These are phyloP conservation scores for Phrynocephalus forsythii DNA, from an alignment of 2,797 vertebrate species.

Conservation along the genomic window DNA sequence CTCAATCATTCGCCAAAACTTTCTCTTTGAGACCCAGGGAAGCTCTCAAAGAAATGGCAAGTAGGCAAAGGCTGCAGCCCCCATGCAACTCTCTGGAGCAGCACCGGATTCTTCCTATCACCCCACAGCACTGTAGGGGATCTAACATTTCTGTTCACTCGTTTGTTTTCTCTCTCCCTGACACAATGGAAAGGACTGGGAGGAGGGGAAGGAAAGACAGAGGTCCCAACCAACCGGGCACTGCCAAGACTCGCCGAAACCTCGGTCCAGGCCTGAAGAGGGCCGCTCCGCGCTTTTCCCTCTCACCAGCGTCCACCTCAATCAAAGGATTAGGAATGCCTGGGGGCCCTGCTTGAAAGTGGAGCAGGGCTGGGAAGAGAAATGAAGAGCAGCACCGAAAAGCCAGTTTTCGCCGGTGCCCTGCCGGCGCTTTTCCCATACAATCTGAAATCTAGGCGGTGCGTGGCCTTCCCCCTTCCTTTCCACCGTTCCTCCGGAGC, in stretches of 20 bases:
- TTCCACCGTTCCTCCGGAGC: background rate
- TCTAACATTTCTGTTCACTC: background rate
- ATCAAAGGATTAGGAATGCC: slow-evolving; percentile 1
- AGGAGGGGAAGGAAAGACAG: background rate
- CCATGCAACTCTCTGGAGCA: no score
- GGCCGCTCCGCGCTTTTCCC: background rate
- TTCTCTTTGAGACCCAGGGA: background rate
- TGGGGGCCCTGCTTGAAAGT: background rate
- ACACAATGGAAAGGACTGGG: background rate
- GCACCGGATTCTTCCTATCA: background rate
- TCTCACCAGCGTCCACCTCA: background rate
- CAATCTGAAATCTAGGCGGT: background rate
- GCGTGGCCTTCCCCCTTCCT: background rate
- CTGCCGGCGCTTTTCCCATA: slow-evolving; percentile 10
- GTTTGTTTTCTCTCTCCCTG: background rate
- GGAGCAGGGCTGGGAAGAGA: no score
- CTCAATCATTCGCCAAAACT: background rate
- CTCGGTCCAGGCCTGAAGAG: background rate
- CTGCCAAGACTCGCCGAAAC: background rate
- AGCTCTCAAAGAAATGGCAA: background rate
- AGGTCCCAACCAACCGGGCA: background rate
- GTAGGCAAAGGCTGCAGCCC: background rate
- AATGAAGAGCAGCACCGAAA: background rate
- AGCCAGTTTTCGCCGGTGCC: no score
- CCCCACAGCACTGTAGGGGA: background rate